Evolutionary conservation across 2,797 vertebrate species (phyloP).

Genomic region (Poeciliopsis infans): DNA sequence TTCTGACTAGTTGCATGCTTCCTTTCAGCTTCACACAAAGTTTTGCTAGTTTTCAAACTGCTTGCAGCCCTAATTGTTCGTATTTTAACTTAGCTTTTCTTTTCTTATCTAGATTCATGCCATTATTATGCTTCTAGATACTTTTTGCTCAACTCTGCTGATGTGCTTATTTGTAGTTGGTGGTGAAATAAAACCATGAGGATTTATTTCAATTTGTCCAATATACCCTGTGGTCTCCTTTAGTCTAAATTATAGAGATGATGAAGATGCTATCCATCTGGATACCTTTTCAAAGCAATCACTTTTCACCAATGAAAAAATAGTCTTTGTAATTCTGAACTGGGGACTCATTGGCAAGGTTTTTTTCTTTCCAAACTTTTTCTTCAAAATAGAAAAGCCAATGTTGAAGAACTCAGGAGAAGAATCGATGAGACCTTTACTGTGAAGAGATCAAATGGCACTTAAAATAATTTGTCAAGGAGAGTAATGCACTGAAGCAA

Average conservation of each 20-base stretch:
- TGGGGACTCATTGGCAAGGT: not conserved
- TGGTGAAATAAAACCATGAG: not conserved
- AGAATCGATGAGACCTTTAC: not conserved
- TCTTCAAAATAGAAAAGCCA: not conserved
- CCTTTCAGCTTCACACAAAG: conserved; percentile 8
- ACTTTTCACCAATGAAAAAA: not conserved
- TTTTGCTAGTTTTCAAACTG: not conserved
- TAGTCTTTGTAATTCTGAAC: not conserved
- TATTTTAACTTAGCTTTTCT: not conserved
- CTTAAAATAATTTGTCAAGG: not conserved
- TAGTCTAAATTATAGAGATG: not conserved
- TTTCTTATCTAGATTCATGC: not conserved
- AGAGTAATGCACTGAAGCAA: not conserved
- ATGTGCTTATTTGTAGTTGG: not conserved
- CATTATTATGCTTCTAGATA: not conserved
- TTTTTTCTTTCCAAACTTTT: not conserved
- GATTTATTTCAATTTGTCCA: not conserved
- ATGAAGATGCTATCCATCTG: not conserved
- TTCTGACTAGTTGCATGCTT: conserved; percentile 36
- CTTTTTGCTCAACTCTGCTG: not conserved
- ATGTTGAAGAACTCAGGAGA: too few species aligned
- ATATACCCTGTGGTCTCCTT: not conserved
- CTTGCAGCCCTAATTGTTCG: not conserved
- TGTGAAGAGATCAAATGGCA: not conserved
- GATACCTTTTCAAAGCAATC: not conserved